These are phyloP conservation scores for Scolopax rusticola DNA, from an alignment of 2,797 vertebrate genomes.

Conservation along the genomic window DNA sequence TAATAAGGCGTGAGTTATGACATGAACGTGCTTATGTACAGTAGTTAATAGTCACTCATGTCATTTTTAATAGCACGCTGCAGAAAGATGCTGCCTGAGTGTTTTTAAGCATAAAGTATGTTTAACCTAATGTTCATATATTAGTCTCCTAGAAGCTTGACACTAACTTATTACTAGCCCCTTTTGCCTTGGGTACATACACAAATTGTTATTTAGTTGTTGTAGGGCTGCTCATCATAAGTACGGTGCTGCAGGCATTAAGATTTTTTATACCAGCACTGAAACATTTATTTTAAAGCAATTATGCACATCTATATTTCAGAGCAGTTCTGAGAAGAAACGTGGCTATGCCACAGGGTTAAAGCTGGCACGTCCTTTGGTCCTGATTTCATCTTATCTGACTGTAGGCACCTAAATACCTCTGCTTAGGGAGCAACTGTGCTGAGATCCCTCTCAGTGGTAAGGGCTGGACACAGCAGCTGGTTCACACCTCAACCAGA, in stretches of 20 bases:
- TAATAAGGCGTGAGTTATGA: slow-evolving; percentile 54
- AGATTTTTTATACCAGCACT: neutral
- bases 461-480: neutral
- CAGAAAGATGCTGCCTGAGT: slow-evolving; percentile 3
- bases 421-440: neutral
- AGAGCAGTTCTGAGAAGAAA: neutral
- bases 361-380: neutral
- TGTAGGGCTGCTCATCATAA: neutral
- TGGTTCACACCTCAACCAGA: neutral
- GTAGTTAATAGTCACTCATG: slow-evolving; percentile 30
- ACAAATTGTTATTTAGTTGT: slow-evolving; percentile 20
- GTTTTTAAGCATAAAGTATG: slow-evolving; percentile 31
- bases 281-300: slow-evolving; percentile 3
- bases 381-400: neutral
- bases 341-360: neutral
- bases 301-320: neutral
- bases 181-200: neutral
- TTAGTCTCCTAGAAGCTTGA: slow-evolving; percentile 20
- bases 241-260: neutral
- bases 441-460: neutral
- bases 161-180: slow-evolving; percentile 4
- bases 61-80: slow-evolving; percentile 49
- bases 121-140: slow-evolving; percentile 4
- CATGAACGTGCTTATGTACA: neutral
- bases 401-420: neutral